Evolutionary conservation across 2,888 invertebrate genomes (phyloP), one percentile per base, ranked within the genome.

Genomic region (Philaethria dido): DNA sequence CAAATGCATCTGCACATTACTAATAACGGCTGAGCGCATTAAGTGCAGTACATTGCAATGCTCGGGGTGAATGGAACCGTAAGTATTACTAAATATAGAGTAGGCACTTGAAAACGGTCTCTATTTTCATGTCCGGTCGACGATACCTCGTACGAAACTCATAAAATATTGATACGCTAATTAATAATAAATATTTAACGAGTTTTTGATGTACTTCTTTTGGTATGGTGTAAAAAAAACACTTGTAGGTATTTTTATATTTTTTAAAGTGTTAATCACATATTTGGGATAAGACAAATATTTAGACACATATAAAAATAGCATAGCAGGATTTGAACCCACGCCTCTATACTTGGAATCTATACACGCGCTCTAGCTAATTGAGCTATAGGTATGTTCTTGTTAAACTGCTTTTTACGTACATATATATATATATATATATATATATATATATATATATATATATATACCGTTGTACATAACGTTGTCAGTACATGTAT

Each of bases 21-120:
- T 75, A 75, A 60, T 52, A 59, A 68, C 68, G 68, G 42, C 11
- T 9, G 52, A 29, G 29, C 29, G 16, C 52, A 33, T 16, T 50
- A 16, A 52, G 29, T 25, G 16, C 50, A 62, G 65, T 69, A 69
- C 68, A 57, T 69, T 63, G 62, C 72, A 72, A 54, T 78, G 73
- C 75, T 74, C 68, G 81, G 84, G 89, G 87, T 88, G 85, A 89
- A 90, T 77, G 87, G 74, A 85, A 81, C 87, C 84, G 85, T 90
- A 68, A 70, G 68, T 62, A 55, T 52, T 62, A 39, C 60, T 80
- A 82, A 88, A 89, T 88, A 88, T 88, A 87, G 89, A 89, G 86
- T 84, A 82, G 80, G 79, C 78, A 77, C 82, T 77, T 76, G 67
- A 72, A 68, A 57, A 62, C 61, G 65, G 68, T 14, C 52, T 36